Base-by-base conservation (phyloP, 2,113 vertebrate species). In the Nyctereutes procyonoides region DNA sequence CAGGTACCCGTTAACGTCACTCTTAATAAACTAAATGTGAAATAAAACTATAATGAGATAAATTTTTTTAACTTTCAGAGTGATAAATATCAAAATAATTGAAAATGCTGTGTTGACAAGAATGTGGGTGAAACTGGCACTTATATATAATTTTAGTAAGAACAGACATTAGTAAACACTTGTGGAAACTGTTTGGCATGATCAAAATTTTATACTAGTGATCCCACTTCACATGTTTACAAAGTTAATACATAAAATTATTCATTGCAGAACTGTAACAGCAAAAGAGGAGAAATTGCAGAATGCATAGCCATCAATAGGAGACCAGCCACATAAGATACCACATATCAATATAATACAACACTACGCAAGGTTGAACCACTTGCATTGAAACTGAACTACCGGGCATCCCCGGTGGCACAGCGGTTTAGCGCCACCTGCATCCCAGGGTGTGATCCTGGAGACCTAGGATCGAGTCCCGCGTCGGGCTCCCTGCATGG, bases 171-270 rank as follows among this genome's bases (percentile, higher is more conserved):
- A 69, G 1, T 58, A 85, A 90, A 35, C 11, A 77, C 55, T 76
- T 56, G 17, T 60, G 60, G 22, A 94, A 38, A 53, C 28, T 80
- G 74, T 88, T 58, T 90, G 38, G 48, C 55, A 65, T 84, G 55
- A 69, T 51, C 90, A 84, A 82, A 58, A 90, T 26, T 63, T 81
- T 85, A 96, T 51, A 80, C 14, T 80, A 35, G 32, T 10, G 88
- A 90, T 84, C 94, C 86, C 24, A 94, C 38, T 90, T 88, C 22
- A 69, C 5, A 65, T 10, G 20, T 76, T 96, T 60, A 79, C 35
- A 85, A 58, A 93, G 74, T 73, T 65, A 26, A 35, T 51, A 94
- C 10, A 22, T 35, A 94, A 84, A 30, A 62, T 62, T 74, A 88
- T 73, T 97, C 38, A 67, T 22, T 79, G 24, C 24, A 83, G 43